phyloP scores from a whole-genome alignment of 2,113 vertebrate species.

The Nycticebus coucang region DNA sequence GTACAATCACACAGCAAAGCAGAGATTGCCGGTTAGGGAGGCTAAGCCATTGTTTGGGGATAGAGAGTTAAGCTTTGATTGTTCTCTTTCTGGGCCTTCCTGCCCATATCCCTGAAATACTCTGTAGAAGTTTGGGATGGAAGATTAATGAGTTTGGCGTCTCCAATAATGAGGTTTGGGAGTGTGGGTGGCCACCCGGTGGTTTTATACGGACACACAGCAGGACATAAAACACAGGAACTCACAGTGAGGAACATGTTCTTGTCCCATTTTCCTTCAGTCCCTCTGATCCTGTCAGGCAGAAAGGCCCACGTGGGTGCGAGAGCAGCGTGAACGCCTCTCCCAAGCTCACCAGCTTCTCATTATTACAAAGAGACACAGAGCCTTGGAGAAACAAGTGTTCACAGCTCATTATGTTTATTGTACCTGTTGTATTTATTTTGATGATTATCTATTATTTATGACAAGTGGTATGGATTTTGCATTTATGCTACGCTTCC shows the following conservation, averaged over 20 bases:
- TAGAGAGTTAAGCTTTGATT: background rate
- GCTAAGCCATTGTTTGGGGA: too few relatives aligned
- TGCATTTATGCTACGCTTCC: background rate
- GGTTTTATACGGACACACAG: background rate
- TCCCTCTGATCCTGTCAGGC: background rate
- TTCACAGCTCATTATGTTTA: background rate
- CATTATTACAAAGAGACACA: background rate
- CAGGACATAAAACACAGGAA: rapidly evolving
- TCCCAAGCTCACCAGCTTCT: background rate
- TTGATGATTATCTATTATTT: slow-evolving; percentile 21
- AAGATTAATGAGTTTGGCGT: background rate
- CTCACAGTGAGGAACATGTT: background rate
- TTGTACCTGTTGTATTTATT: background rate
- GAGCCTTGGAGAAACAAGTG: background rate
- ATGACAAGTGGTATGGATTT: background rate
- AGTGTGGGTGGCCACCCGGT: background rate
- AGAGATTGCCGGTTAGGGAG: background rate
- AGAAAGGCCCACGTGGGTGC: background rate
- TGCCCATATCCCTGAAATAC: background rate
- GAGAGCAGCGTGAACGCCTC: background rate
- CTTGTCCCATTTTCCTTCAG: background rate
- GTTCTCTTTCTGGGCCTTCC: background rate
- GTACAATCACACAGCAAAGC: background rate
- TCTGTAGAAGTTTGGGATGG: background rate
- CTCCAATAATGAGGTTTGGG: background rate